Percentiles rank a stretch among this genome's conserved stretches.
These are phyloP conservation scores for Helarctos malayanus DNA, from an alignment of 2,797 vertebrate genomes.

Conservation along the genomic window DNA sequence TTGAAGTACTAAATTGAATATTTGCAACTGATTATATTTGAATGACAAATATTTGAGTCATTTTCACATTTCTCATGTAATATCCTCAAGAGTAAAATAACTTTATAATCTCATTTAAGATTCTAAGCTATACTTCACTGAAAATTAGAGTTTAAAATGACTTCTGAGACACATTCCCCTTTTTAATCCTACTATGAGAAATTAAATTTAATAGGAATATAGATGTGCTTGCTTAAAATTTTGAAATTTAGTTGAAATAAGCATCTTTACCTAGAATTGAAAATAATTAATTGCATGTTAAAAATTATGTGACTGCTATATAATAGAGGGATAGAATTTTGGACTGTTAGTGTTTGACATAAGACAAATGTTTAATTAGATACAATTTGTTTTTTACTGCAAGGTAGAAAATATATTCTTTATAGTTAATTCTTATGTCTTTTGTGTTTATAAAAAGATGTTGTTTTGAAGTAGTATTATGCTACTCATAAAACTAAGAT, in stretches of 20 bases:
- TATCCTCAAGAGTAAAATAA: conserved; percentile 53
- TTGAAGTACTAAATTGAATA: conserved; percentile 65
- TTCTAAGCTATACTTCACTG: conserved; percentile 13
- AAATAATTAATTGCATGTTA: conserved; percentile 65
- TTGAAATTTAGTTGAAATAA: conserved; percentile 64
- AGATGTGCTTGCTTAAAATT: conserved; percentile 55
- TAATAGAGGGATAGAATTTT: conserved; percentile 42
- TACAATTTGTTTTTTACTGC: conserved; percentile 43
- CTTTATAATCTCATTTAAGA: conserved; percentile 39
- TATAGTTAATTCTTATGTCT: conserved; percentile 15
- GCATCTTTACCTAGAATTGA: conserved; percentile 47
- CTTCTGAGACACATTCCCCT: conserved; percentile 13
- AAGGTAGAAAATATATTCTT: neutral
- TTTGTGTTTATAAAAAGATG: conserved; percentile 39
- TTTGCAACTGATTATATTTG: conserved; percentile 65
- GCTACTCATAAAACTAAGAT: neutral
- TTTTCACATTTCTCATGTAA: conserved; percentile 64
- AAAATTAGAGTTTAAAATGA: conserved; percentile 72
- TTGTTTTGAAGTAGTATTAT: conserved; percentile 53
- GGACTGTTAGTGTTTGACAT: conserved; percentile 26
- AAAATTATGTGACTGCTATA: conserved; percentile 46
- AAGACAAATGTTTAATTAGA: conserved; percentile 45
- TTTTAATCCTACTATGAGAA: conserved; percentile 67
- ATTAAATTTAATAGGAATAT: conserved; percentile 64
- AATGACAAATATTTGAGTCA: conserved; percentile 52